Evolutionary conservation across 2,113 vertebrate genomes (phyloP).

Genomic region (Lathamus discolor): DNA sequence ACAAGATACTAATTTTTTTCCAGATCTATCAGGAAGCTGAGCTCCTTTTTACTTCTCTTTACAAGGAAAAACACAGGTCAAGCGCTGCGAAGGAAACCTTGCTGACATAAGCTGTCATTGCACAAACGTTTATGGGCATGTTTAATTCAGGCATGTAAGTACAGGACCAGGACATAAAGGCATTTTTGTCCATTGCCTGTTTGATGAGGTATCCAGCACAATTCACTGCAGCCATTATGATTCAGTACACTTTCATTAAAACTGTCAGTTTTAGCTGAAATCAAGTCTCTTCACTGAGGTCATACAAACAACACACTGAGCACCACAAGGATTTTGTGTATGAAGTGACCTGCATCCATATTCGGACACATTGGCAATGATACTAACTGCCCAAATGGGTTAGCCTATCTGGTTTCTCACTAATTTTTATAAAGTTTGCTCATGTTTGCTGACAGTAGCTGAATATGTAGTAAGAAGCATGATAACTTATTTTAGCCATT

Average conservation of each 20-base stretch:
- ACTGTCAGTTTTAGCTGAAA: background rate
- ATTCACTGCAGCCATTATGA: background rate
- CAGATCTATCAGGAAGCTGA: background rate
- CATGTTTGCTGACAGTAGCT: background rate
- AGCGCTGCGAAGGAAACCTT: background rate
- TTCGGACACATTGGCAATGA: background rate
- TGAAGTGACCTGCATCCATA: background rate
- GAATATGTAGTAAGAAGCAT: background rate
- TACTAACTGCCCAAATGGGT: background rate
- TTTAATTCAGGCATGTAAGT: background rate
- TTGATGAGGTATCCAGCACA: background rate
- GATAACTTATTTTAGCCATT: background rate
- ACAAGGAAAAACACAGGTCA: background rate
- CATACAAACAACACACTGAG: background rate
- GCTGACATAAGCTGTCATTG: background rate
- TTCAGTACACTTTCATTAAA: background rate
- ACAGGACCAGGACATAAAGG: background rate
- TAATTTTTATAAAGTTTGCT: background rate
- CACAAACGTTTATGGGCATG: background rate
- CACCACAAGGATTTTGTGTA: background rate
- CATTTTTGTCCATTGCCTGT: background rate
- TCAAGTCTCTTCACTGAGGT: background rate
- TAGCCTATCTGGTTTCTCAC: background rate
- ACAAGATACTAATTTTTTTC: background rate
- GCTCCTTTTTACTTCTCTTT: background rate